These are phyloP conservation scores for Catamblyrhynchus diadema DNA, from an alignment of 2,797 vertebrate genomes.

Conservation along the genomic window DNA sequence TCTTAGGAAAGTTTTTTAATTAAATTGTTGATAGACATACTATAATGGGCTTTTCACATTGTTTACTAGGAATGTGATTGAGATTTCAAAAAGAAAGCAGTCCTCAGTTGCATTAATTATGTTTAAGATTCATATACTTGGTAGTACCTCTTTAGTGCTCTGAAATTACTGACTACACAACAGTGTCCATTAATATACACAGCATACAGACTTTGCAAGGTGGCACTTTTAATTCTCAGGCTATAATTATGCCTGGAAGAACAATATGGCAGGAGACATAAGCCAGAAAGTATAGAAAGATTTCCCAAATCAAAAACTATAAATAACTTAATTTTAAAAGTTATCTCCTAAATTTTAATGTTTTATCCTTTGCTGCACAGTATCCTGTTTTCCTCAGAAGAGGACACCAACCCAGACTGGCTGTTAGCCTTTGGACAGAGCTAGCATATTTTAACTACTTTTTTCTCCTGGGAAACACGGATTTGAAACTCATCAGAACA, in stretches of 20 bases:
- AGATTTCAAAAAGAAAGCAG: slow-evolving; percentile 17
- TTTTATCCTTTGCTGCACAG: background rate
- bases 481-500: background rate
- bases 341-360: background rate
- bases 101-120: background rate
- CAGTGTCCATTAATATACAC: background rate
- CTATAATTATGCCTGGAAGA: background rate
- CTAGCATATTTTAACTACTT: background rate
- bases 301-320: background rate
- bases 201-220: background rate
- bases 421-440: background rate
- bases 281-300: background rate
- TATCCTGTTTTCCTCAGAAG: background rate
- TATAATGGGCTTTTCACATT: slow-evolving; percentile 4
- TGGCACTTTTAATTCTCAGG: background rate
- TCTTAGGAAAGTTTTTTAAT: slow-evolving; percentile 39
- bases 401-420: background rate
- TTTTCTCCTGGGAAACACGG: background rate
- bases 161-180: background rate
- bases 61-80: background rate
- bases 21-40: slow-evolving; percentile 43
- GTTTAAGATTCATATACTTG: background rate
- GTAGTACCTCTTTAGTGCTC: background rate
- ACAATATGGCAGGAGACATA: background rate
- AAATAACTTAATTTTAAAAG: background rate